Percentiles rank a stretch among this genome's conserved stretches.
phyloP scores from a whole-genome alignment of 2,888 invertebrate genomes.

The Capitulum mitella region DNA sequence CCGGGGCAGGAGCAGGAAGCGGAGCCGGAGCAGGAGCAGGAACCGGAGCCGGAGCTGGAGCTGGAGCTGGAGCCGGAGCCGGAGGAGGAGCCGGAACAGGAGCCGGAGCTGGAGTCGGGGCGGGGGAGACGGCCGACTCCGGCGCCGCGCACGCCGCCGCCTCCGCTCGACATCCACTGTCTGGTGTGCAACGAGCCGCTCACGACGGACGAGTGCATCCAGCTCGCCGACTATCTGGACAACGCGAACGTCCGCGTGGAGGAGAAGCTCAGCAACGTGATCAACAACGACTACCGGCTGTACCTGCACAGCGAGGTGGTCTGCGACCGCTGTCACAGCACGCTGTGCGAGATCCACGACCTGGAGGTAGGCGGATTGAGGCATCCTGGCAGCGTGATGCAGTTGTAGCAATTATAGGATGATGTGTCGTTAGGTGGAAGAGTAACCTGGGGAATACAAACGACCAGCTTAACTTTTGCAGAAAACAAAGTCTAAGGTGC shows the following conservation, averaged over 20 bases:
- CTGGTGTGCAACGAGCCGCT: conserved; percentile 16
- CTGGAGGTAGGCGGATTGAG: conserved; percentile 9
- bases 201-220: not conserved
- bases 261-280: conserved; percentile 10
- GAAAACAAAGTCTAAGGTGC: too few relatives aligned
- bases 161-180: not conserved
- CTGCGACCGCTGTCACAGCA: conserved; percentile 1
- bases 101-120: not conserved
- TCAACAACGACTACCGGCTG: conserved; percentile 26
- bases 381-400: too few relatives aligned
- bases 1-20: too few relatives aligned
- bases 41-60: not conserved
- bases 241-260: conserved; percentile 4
- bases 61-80: not conserved
- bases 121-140: not conserved
- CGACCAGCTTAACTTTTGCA: too few relatives aligned
- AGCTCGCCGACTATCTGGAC: not conserved
- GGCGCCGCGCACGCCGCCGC: not conserved
- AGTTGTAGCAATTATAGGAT: too few relatives aligned
- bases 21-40: not conserved
- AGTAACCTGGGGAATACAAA: too few relatives aligned
- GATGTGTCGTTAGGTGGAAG: too few relatives aligned
- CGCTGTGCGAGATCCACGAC: conserved; percentile 8
- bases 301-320: conserved; percentile 26
- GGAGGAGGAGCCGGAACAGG: not conserved